Percentiles rank a stretch among this genome's conserved stretches.
These are phyloP conservation scores for Platysternon megacephalum DNA, from an alignment of 2,113 vertebrate genomes.

Conservation along the genomic window DNA sequence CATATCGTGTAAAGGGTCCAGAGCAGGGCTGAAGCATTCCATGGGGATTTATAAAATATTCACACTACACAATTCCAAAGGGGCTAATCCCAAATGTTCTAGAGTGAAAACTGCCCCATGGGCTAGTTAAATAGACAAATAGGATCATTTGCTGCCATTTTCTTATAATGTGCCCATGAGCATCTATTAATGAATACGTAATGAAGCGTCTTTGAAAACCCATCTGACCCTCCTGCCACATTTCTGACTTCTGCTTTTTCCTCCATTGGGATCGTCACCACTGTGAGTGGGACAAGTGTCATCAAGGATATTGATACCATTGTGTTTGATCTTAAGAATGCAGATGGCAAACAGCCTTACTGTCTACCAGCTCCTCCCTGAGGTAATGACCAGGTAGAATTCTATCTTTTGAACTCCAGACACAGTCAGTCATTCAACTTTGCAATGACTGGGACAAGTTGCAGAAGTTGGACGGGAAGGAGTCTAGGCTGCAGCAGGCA, in stretches of 20 bases:
- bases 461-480: neutral
- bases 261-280: rapidly evolving
- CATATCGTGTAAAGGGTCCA: neutral
- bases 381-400: neutral
- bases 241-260: neutral
- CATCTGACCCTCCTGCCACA: neutral
- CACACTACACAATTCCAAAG: neutral
- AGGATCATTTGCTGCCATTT: neutral
- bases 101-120: neutral
- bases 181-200: neutral
- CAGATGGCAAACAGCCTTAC: rapidly evolving
- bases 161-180: neutral
- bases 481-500: neutral
- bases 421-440: neutral
- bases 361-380: rapidly evolving
- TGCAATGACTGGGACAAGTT: neutral
- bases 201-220: neutral
- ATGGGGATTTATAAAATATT: neutral
- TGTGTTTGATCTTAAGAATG: neutral
- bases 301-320: neutral
- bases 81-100: neutral
- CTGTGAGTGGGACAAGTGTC: neutral
- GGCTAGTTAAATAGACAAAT: neutral
- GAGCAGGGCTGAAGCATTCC: neutral
- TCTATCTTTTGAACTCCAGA: neutral